These are phyloP conservation scores for Sebastolobus altivelis DNA, from an alignment of 2,797 vertebrate species.

Conservation along the genomic window DNA sequence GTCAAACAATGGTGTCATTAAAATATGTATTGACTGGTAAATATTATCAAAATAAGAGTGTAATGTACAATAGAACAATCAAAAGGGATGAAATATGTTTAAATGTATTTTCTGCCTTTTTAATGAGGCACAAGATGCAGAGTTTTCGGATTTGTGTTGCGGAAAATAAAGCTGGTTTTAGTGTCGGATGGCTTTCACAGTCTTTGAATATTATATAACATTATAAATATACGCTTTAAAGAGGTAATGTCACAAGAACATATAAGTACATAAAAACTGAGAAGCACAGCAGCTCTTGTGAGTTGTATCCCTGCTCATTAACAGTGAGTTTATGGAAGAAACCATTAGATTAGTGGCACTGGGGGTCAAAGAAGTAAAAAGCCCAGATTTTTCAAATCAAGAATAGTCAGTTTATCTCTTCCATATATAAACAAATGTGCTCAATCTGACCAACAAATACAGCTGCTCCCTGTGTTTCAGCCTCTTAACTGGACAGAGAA, in stretches of 20 bases:
- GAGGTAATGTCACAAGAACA: neutral
- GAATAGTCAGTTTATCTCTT: neutral
- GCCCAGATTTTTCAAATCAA: neutral
- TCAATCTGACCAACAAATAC: neutral
- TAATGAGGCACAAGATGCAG: neutral
- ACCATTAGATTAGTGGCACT: too few species aligned
- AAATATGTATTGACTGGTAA: constrained; percentile 31
- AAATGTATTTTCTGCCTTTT: constrained; percentile 34
- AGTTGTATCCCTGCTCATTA: neutral
- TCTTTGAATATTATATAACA: neutral
- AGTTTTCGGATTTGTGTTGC: constrained; percentile 33
- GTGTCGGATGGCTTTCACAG: neutral
- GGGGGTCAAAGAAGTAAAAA: neutral
- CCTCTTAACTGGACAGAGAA: constrained; percentile 53
- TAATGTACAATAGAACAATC: constrained; percentile 29
- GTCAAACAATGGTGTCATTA: constrained; percentile 16
- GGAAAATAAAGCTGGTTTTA: constrained; percentile 60
- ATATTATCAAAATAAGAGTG: constrained; percentile 14
- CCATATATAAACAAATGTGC: neutral
- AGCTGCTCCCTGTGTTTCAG: neutral
- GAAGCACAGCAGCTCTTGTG: neutral
- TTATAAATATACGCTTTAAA: neutral
- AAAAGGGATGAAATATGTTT: constrained; percentile 35
- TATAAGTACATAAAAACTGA: neutral
- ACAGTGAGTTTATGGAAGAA: neutral